Percentiles rank a stretch among this genome's conserved stretches.
These are phyloP conservation scores for Salvator merianae DNA, from an alignment of 2,113 vertebrate species.

Conservation along the genomic window DNA sequence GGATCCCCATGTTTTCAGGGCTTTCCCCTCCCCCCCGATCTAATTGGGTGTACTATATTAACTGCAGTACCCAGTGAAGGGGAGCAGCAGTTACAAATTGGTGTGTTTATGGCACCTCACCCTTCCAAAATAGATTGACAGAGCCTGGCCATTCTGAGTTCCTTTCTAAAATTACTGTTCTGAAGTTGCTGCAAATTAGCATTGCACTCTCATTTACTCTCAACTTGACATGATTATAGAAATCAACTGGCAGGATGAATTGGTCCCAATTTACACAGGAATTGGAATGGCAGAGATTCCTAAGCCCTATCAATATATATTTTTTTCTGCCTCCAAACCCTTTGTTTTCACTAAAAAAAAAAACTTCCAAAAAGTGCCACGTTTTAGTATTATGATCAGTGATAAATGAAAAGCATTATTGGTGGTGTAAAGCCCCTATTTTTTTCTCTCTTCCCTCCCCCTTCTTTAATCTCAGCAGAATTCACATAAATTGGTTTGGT, in stretches of 20 bases:
- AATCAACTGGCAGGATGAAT: background rate
- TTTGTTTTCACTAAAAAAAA: constrained; percentile 59
- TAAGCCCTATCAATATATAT: background rate
- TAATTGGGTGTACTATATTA: too few species aligned
- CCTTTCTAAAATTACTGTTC: background rate
- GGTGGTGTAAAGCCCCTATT: constrained; percentile 58
- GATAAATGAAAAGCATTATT: constrained; percentile 67
- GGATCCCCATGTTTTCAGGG: too few species aligned
- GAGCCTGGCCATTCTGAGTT: too few species aligned
- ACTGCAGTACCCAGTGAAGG: too few species aligned
- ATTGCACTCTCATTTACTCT: background rate
- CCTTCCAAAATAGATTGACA: too few species aligned
- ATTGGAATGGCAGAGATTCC: constrained; percentile 45
- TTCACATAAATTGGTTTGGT: constrained; percentile 48
- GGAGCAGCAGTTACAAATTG: too few species aligned
- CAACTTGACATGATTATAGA: background rate
- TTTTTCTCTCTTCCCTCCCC: constrained; percentile 40
- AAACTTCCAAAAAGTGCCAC: constrained; percentile 56
- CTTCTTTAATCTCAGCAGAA: constrained; percentile 37
- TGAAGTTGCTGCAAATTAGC: background rate
- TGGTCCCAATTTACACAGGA: constrained; percentile 28
- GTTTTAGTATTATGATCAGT: constrained; percentile 52
- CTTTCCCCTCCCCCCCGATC: too few species aligned
- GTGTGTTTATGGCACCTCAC: too few species aligned
- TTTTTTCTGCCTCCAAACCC: constrained; percentile 50